Evolutionary conservation across 2,888 invertebrate species (phyloP), one percentile per base, ranked within the genome.

Genomic region (Neelides folsomi): DNA sequence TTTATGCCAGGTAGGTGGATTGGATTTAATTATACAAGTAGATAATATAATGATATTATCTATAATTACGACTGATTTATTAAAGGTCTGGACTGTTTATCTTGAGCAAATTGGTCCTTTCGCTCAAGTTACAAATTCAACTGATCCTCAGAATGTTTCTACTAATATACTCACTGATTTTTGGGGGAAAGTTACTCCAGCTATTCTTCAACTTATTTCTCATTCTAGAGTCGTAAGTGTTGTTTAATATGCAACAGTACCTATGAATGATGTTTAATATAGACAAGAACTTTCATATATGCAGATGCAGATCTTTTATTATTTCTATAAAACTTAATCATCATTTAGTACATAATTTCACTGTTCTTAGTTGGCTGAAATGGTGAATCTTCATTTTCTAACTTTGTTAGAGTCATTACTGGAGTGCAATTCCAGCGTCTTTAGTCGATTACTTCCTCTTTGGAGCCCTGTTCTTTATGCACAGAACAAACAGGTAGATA

Each of bases 21-120:
- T 45, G 35, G 9, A 39, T 27, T 27, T 27, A 27, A 5, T 27
- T 27, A 5, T 3, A 27, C 27, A 27, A 5, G 27, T 27, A 27
- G 27, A n/a, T n/a, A n/a, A n/a, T n/a, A n/a, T n/a, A n/a, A n/a
- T n/a, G n/a, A n/a, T n/a, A n/a, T n/a, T n/a, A n/a, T n/a, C n/a
- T n/a, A n/a, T n/a, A n/a, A n/a, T n/a, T n/a, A n/a, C n/a, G n/a
- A n/a, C n/a, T n/a, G n/a, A n/a, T n/a, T n/a, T n/a, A n/a, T n/a
- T n/a, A n/a, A n/a, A 83, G 79, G 75, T 98, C 58, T 98, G 97
- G 98, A 98, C 97, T 0, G 82, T 98, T 64, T 98, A 98, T 73
- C 79, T 97, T 69, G 97, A 98, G 71, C 86, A 88, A 71, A 76
- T 84, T 66, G 82, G 88, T 1, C 77, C 75, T 44, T 75, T 75